Base-by-base conservation (phyloP, 2,797 vertebrate genomes). In the Alfaro cultratus region DNA sequence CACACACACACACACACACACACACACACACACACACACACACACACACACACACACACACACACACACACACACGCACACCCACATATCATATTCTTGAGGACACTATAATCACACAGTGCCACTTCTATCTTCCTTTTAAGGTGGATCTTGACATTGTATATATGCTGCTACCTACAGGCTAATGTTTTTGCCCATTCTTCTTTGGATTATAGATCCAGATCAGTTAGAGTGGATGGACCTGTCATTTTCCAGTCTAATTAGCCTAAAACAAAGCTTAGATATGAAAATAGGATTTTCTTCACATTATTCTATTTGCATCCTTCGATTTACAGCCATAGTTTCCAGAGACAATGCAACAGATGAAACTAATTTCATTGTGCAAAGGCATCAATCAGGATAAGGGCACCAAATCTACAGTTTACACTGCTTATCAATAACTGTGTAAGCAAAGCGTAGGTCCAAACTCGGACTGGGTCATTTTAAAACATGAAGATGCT, bases 41-140 rank as follows among this genome's bases (percentile, higher is more conserved):
- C n/a, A n/a, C n/a, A n/a, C n/a, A n/a, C n/a, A n/a, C n/a, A n/a
- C n/a, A n/a, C n/a, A n/a, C n/a, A n/a, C n/a, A n/a, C n/a, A 82
- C 76, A 26, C 82, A 29, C 70, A 62, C 76, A 53, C 71, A 74
- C 76, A 45, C 82, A 74, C 73, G 73, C 16, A 9, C 18, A 26
- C 51, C 8, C 23, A 26, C 23, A 55, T 13, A 26, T 60, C 55
- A 79, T 83, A 73, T 74, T 87, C 60, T 51, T 84, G 49, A 82
- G 57, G 51, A 70, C 72, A 85, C 75, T 4, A 49, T 83, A 80
- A 57, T 79, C 46, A 77, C 23, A 53, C 29, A 81, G 78, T 39
- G 53, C 29, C 26, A 76, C 79, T 73, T 71, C 43, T 76, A 53
- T 84, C 53, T 75, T 47, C 7, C 31, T 83, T 83, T 85, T 82